phyloP scores from a whole-genome alignment of 2,797 vertebrate genomes.

The Amazonetta brasiliensis region DNA sequence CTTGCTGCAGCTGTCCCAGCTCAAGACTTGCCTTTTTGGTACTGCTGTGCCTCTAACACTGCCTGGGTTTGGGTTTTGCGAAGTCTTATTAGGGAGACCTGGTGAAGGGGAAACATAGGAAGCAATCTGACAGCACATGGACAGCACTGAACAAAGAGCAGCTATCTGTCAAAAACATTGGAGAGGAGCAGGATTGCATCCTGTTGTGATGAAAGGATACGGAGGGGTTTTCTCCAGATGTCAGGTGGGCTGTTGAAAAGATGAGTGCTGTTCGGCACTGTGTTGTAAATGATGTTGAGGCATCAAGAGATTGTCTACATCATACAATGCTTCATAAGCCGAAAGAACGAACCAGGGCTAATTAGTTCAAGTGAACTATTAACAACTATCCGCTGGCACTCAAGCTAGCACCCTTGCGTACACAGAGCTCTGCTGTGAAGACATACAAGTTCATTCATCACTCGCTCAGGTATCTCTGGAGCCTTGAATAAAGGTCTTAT shows the following conservation, averaged over 20 bases:
- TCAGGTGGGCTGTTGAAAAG: neutral
- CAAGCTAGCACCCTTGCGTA: neutral
- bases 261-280: neutral
- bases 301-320: neutral
- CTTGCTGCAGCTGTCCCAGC: neutral
- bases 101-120: neutral
- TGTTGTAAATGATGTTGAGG: neutral
- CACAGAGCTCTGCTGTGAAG: neutral
- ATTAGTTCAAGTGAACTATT: neutral
- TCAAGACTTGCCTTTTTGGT: neutral
- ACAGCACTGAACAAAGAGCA: neutral
- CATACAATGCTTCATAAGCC: neutral
- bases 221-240: neutral
- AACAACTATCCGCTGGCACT: neutral
- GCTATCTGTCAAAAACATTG: neutral
- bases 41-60: accelerated
- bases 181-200: neutral
- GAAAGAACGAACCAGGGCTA: neutral
- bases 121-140: neutral
- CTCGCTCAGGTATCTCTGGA: neutral
- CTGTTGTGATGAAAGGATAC: neutral
- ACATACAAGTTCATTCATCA: neutral
- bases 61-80: neutral
- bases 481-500: constrained; percentile 15
- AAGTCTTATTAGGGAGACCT: neutral